phyloP scores from a whole-genome alignment of 2,888 invertebrate genomes.

The Pseudoips prasinana region DNA sequence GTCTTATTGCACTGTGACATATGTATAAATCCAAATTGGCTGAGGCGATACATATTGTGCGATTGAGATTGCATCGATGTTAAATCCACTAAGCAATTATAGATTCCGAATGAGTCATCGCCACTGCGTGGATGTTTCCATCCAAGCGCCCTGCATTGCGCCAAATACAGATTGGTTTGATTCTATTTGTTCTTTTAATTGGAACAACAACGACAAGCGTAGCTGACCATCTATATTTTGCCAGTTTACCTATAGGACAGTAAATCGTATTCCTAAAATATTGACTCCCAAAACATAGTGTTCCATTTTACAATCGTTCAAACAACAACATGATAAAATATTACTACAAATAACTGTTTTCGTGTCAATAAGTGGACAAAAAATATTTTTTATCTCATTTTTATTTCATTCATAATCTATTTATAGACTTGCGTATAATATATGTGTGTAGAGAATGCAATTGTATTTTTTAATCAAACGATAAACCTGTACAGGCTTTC shows the following conservation, averaged over 20 bases:
- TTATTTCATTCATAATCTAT: too few relatives aligned
- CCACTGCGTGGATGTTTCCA: slow-evolving; percentile 60
- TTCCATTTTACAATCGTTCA: slow-evolving; percentile 20
- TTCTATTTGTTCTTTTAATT: slow-evolving; percentile 66
- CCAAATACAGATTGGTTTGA: slow-evolving; percentile 66
- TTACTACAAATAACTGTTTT: too few relatives aligned
- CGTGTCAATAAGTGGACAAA: too few relatives aligned
- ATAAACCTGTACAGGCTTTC: slow-evolving; percentile 67
- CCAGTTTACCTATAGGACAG: not conserved
- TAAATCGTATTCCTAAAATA: too few relatives aligned
- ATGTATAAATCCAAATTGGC: too few relatives aligned
- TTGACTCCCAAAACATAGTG: slow-evolving; percentile 2
- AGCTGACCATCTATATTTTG: slow-evolving; percentile 26
- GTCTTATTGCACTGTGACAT: too few relatives aligned
- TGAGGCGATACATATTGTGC: too few relatives aligned
- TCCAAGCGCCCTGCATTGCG: slow-evolving; percentile 74
- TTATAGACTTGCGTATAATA: slow-evolving; percentile 6
- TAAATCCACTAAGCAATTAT: slow-evolving; percentile 57
- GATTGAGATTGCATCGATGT: slow-evolving; percentile 45
- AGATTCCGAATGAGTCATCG: slow-evolving; percentile 63
- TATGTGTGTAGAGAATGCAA: slow-evolving; percentile 28
- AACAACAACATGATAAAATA: slow-evolving; percentile 22
- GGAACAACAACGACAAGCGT: slow-evolving; percentile 46
- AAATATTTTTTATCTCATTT: too few relatives aligned
- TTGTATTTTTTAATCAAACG: slow-evolving; percentile 55